phyloP scores from a whole-genome alignment of 2,113 vertebrate species.

The Gnathonemus longibarbis region DNA sequence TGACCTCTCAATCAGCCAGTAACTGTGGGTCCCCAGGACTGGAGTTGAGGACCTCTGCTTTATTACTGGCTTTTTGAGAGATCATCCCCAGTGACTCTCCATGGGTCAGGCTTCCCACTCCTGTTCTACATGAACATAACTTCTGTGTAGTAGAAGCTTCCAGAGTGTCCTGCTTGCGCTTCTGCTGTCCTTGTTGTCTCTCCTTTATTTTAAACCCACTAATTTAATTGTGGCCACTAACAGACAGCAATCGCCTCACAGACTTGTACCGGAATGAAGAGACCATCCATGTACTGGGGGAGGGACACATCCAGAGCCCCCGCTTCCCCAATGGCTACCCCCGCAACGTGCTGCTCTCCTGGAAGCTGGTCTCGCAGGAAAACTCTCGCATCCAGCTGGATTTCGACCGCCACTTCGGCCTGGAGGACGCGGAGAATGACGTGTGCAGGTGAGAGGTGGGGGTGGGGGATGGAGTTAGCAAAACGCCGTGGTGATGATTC shows the following conservation, averaged over 20 bases:
- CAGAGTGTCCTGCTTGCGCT: background rate
- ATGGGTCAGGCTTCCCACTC: too few relatives aligned
- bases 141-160: background rate
- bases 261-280: conserved; percentile 91
- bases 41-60: too few relatives aligned
- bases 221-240: conserved; percentile 88
- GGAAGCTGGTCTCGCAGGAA: conserved; percentile 77
- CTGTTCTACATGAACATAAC: background rate
- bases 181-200: background rate
- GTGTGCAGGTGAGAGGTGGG: conserved; percentile 78
- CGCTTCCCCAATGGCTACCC: conserved; percentile 91
- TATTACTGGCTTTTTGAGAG: too few relatives aligned
- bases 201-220: conserved; percentile 54
- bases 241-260: conserved; percentile 90
- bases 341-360: conserved; percentile 83
- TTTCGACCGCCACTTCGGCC: conserved; percentile 83
- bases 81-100: too few relatives aligned
- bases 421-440: conserved; percentile 89
- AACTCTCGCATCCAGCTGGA: conserved; percentile 79
- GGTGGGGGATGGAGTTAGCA: background rate
- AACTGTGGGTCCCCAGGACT: too few relatives aligned
- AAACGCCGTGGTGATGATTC: background rate
- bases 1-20: too few relatives aligned
- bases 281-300: conserved; percentile 69
- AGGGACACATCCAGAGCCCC: conserved; percentile 79